phyloP scores from a whole-genome alignment of 2,797 vertebrate species.

The Falco biarmicus region DNA sequence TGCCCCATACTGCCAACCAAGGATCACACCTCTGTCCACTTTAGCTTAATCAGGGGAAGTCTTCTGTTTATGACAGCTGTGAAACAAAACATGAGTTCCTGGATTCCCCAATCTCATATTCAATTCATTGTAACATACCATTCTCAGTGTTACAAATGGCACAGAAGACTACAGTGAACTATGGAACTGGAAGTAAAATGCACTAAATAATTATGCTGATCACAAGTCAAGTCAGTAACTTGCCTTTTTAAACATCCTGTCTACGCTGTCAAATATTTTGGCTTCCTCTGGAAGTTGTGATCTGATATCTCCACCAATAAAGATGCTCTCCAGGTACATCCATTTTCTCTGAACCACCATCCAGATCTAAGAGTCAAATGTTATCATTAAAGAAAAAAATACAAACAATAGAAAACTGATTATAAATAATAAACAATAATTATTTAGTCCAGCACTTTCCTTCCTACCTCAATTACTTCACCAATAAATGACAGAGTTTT shows the following conservation, averaged over 20 bases:
- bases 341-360: slow-evolving; percentile 94
- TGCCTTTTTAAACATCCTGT: slow-evolving; percentile 89
- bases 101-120: neutral
- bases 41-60: neutral
- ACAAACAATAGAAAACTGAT: neutral
- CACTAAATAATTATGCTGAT: neutral
- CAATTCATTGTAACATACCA: neutral
- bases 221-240: slow-evolving; percentile 42
- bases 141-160: neutral
- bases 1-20: neutral
- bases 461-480: slow-evolving; percentile 92
- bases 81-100: neutral
- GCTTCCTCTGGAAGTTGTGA: slow-evolving; percentile 93
- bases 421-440: neutral
- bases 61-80: neutral
- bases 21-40: neutral
- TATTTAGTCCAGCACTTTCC: neutral
- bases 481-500: slow-evolving; percentile 91
- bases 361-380: slow-evolving; percentile 84
- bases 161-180: neutral
- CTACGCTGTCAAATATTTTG: slow-evolving; percentile 91
- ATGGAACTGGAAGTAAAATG: neutral
- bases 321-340: slow-evolving; percentile 98
- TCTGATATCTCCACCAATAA: slow-evolving; percentile 92
- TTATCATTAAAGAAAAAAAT: neutral